Evolutionary conservation across 2,113 vertebrate species (phyloP).

Genomic region (Microtus richardsoni): DNA sequence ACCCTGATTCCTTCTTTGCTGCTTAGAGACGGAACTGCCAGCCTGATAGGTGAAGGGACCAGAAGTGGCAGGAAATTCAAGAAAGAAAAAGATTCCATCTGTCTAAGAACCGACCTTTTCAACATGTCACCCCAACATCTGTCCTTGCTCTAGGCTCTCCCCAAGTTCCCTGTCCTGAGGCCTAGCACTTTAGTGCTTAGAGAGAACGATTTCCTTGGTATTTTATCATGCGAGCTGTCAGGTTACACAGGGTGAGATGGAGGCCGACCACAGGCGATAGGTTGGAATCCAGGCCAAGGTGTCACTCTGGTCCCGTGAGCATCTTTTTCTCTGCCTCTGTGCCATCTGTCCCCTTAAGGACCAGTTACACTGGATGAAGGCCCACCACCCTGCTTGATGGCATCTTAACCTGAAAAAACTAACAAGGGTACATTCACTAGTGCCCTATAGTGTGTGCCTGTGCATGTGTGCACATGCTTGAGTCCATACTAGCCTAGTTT

Average conservation of each 20-base stretch:
- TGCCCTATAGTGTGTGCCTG: not conserved
- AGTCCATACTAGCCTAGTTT: not conserved
- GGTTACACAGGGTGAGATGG: not conserved
- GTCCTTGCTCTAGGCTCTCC: not conserved
- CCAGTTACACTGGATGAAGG: rapidly evolving
- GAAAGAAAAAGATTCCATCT: too few species aligned
- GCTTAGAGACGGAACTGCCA: rapidly evolving
- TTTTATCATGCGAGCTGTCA: not conserved
- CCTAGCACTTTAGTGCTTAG: not conserved
- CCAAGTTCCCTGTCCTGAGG: rapidly evolving
- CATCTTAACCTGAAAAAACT: not conserved
- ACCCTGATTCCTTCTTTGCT: not conserved
- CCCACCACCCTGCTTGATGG: rapidly evolving
- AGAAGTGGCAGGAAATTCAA: not conserved
- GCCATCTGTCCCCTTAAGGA: not conserved
- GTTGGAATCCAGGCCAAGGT: not conserved
- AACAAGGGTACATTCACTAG: rapidly evolving
- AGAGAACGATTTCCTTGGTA: too few species aligned
- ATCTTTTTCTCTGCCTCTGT: not conserved
- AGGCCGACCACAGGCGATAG: not conserved
- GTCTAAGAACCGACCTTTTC: rapidly evolving
- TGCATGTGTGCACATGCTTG: not conserved
- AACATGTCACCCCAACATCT: rapidly evolving
- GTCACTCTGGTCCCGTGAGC: rapidly evolving
- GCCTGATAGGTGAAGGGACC: not conserved